Evolutionary conservation across 2,888 invertebrate genomes (phyloP), one percentile per base, ranked within the genome.

Genomic region (Pemphredon lugubris): DNA sequence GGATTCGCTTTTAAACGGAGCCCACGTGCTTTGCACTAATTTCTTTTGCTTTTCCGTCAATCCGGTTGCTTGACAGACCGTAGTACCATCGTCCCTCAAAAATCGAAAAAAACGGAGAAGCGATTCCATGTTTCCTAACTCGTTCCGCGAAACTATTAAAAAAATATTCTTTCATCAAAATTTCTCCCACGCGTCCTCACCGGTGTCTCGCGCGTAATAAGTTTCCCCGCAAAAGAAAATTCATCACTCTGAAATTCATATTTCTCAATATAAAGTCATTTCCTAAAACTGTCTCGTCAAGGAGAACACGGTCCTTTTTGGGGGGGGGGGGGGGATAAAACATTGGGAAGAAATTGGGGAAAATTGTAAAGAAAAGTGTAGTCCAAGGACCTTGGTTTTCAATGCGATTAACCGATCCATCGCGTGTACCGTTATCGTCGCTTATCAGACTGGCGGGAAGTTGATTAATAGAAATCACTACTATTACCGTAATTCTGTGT

Each of bases 11-110:
- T 87, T 88, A 23, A 91, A 87, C 37, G 90, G 71, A 14, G 83
- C 87, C 91, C 92, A 92, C 13, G 91, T 90, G 67, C 86, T 88
- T 45, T 85, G 87, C 16, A 92, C 89, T 47, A 90, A 83, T 65
- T 85, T 84, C 77, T 90, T 90, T 77, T 92, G 90, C 40, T 88
- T 88, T 14, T 87, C 87, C 2, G 90, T 91, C 53, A 92, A 82
- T 61, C 91, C 90, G 6, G 90, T 91, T 13, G 82, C 85, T 14
- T 90, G 85, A 75, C 91, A 90, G 39, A 89, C 73, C 48, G 72
- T 79, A 34, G 81, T 81, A 30, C n/a, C n/a, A n/a, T 85, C 85
- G 20, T 83, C 81, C 45, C 74, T 32, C 14, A 74, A 69, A 40
- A 81, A 69, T 75, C 87, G 86, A 20, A 87, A 74, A 6, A 85